A percentile compares a stretch with the other conserved stretches of the same genome.
These are phyloP conservation scores for Spialia ferax DNA, from an alignment of 2,888 invertebrate species.

Conservation along the genomic window DNA sequence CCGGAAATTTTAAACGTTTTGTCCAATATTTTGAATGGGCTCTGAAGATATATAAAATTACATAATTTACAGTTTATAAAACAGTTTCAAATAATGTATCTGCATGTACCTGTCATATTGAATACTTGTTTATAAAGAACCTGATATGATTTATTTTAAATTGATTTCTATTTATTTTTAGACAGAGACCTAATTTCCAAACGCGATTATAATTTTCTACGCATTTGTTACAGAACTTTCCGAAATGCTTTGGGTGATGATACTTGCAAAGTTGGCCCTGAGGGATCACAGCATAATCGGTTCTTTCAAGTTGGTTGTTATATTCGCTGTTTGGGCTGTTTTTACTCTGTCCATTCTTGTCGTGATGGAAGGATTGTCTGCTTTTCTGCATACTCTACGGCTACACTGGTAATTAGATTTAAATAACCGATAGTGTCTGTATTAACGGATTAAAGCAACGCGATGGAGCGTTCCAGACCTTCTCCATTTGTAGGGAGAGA, in stretches of 20 bases:
- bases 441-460: too few species aligned
- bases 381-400: slow-evolving; percentile 95
- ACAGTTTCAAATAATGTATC: too few species aligned
- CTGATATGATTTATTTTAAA: too few species aligned
- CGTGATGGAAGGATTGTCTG: slow-evolving; percentile 96
- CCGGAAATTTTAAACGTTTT: too few species aligned
- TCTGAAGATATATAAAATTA: too few species aligned
- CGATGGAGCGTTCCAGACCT: too few species aligned
- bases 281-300: slow-evolving; percentile 61
- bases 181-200: not conserved
- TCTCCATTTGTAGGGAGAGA: too few species aligned
- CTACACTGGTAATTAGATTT: slow-evolving; percentile 91
- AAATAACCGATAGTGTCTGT: not conserved
- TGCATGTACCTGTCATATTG: too few species aligned
- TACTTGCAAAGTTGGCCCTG: slow-evolving; percentile 85
- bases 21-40: too few species aligned
- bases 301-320: slow-evolving; percentile 81
- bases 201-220: not conserved
- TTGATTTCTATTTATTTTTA: too few species aligned
- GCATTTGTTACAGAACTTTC: slow-evolving; percentile 88
- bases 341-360: slow-evolving; percentile 93
- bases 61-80: too few species aligned
- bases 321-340: slow-evolving; percentile 91
- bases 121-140: too few species aligned
- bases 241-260: slow-evolving; percentile 92